Base-by-base conservation (phyloP, 1,140 invertebrate species). In the Drosophila parabipectinata region DNA sequence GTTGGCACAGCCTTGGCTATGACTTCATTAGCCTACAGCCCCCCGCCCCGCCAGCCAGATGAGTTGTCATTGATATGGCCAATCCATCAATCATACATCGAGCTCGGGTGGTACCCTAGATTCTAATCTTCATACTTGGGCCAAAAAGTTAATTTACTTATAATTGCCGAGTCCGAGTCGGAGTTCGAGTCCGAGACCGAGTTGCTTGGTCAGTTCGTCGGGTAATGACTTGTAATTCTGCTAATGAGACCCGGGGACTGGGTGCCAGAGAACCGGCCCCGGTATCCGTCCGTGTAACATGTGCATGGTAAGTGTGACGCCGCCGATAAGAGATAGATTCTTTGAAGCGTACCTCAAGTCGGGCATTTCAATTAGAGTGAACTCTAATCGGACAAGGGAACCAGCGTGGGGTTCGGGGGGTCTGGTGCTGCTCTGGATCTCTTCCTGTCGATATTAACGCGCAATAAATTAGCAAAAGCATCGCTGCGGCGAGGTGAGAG, bases 81-180 rank as follows among this genome's bases (percentile, higher is more conserved):
- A 82, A 75, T 79, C 75, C 87, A 91, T 91, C 76, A 88, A 91
- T 91, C 89, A 91, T 83, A 73, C 61, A 73, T 82, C 60, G 72
- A 66, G 59, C 41, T 66, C 30, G 47, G 73, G 54, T 50, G 62
- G 73, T 60, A 75, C 50, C 72, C 73, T 59, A 76, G 83, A 87
- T 83, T 69, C 75, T 53, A 79, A 88, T 87, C 82, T 66, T 64
- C 48, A 62, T 64, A 60, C 62, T 79, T 77, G 63, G 79, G 79
- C 76, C 79, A 88, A 83, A 80, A 88, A 73, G 79, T 90, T 91
- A 91, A 91, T 91, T 91, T 84, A 91, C 88, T 91, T 91, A 91
- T 91, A 91, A 91, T 91, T 91, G 82, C 82, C 82, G 76, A 67
- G 73, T 56, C 66, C 54, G 32, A 59, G 10, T 37, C 34, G 7